phyloP scores from a whole-genome alignment of 2,888 invertebrate species.

The Junonia oenone region DNA sequence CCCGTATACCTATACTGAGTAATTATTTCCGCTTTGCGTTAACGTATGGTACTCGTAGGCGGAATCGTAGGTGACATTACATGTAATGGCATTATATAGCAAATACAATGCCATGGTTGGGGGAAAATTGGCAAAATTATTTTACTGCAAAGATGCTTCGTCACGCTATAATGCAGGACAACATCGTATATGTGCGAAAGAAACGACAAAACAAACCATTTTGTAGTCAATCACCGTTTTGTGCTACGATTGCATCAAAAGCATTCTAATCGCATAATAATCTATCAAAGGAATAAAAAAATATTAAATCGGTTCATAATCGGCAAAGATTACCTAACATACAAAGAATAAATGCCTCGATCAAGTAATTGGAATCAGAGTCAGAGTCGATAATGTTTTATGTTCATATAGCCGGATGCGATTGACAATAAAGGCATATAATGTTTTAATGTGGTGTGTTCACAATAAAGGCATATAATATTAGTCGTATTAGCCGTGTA shows the following conservation, averaged over 20 bases:
- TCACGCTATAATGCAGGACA: background rate
- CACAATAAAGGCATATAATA: background rate
- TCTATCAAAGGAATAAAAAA: too few species aligned
- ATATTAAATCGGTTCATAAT: too few species aligned
- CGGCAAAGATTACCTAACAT: too few species aligned
- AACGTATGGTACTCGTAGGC: slow-evolving; percentile 1
- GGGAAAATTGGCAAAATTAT: background rate
- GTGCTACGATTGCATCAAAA: slow-evolving; percentile 1
- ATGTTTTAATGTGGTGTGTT: background rate
- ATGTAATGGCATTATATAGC: slow-evolving; percentile 16
- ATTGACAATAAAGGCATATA: background rate
- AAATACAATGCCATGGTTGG: slow-evolving; percentile 20
- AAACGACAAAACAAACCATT: too few species aligned
- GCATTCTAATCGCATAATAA: background rate
- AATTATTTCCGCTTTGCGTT: slow-evolving; percentile 20
- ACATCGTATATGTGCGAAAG: too few species aligned
- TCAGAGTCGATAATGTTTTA: too few species aligned
- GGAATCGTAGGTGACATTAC: slow-evolving; percentile 18
- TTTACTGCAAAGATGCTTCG: background rate
- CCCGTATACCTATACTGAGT: slow-evolving; percentile 1
- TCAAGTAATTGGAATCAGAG: too few species aligned
- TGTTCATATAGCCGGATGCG: background rate
- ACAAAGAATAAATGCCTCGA: too few species aligned
- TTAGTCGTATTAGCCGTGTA: slow-evolving; percentile 7
- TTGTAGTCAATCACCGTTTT: too few species aligned